Base-by-base conservation (phyloP, 2,113 vertebrate species). In the Hydropotes inermis region DNA sequence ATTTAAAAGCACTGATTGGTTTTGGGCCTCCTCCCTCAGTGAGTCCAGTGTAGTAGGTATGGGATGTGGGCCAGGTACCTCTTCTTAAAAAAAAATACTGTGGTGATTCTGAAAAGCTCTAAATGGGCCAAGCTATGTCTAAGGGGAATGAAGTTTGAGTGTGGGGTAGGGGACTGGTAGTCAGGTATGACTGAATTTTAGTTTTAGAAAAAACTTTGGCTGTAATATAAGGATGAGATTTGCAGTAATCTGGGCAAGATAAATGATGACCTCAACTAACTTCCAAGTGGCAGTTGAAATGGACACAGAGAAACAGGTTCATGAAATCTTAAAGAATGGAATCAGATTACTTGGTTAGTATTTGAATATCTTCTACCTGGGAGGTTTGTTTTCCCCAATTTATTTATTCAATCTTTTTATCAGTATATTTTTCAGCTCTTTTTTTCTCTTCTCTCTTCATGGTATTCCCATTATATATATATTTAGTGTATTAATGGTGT, bases 381-480 rank as follows among this genome's bases (percentile, higher is more conserved):
- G 28, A 92, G 17, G 64, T 27, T 79, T 79, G 25, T 85, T 82
- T 90, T 47, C 8, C 28, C 57, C 27, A 25, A 54, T 55, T 88
- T 70, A 60, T 96, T 95, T 94, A 30, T 86, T 93, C 60, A 87
- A 16, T 86, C 45, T 95, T 93, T 78, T 23, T 82, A 87, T 93
- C 47, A 45, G 47, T 50, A 60, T 91, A 33, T 70, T 87, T 89
- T 86, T 91, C 45, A 76, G 47, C 64, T 79, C n/a, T 54, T 58
- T 93, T 85, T 54, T 87, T 47, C 43, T 91, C 47, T 89, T n/a
- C 64, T 84, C 47, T 92, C 83, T n/a, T 89, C 96, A 76, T 61
- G 23, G 14, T 52, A 89, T 21, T 92, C 30, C 25, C 28, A 21
- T 95, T 91, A 39, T 54, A 6, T 9, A 28, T 89, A 58, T 94